phyloP scores from a whole-genome alignment of 2,888 invertebrate species.

The Aporophyla nigra region DNA sequence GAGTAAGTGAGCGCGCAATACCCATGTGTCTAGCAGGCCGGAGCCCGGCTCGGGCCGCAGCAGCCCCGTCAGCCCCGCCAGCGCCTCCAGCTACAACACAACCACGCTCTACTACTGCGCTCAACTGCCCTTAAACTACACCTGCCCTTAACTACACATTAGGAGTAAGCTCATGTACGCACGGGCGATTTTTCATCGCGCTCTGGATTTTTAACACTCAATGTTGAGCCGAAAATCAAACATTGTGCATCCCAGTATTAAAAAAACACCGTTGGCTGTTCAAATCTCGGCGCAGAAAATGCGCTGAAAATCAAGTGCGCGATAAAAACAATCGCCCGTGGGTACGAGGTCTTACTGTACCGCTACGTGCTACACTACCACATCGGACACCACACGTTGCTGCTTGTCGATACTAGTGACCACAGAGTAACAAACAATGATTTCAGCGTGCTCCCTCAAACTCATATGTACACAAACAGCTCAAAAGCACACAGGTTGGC shows the following conservation, averaged over 20 bases:
- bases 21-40: slow-evolving; percentile 90
- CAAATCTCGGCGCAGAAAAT: neutral
- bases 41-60: slow-evolving; percentile 88
- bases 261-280: neutral
- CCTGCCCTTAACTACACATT: slow-evolving; percentile 21
- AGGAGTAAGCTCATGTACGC: slow-evolving; percentile 2
- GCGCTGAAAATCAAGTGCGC: neutral
- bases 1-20: slow-evolving; percentile 91
- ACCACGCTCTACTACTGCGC: slow-evolving; percentile 75
- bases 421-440: slow-evolving; percentile 27
- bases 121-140: slow-evolving; percentile 43
- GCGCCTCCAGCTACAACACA: slow-evolving; percentile 91
- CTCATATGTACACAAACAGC: neutral
- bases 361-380: slow-evolving; percentile 36
- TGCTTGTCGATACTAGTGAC: slow-evolving; percentile 16
- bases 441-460: neutral
- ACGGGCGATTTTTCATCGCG: neutral
- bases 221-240: neutral
- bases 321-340: neutral
- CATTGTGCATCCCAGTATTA: neutral
- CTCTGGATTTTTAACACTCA: neutral
- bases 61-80: slow-evolving; percentile 89
- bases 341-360: neutral
- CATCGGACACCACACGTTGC: slow-evolving; percentile 11
- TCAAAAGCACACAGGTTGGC: neutral